Conservation (phyloP, 2,113 vertebrate species). For the Amphilophus citrinellus region DNA sequence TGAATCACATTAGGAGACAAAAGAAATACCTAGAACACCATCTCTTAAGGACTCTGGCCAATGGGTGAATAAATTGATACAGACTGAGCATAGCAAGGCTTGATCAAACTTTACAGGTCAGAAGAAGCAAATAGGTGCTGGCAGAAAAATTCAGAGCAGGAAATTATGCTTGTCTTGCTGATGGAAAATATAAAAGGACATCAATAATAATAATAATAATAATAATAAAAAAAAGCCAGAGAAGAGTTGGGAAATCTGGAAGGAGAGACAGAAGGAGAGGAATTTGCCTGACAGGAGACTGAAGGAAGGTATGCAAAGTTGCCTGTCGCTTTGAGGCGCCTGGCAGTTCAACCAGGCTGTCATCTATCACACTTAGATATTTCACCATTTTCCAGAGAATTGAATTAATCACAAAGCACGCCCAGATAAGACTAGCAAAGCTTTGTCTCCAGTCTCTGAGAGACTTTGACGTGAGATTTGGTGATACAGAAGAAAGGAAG, state of each 20-base stretch:
- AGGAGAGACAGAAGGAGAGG: slow-evolving; percentile 68
- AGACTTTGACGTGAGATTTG: slow-evolving; percentile 24
- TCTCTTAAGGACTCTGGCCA: no score
- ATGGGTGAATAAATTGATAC: background rate
- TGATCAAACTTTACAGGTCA: background rate
- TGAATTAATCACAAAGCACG: background rate
- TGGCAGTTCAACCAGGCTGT: slow-evolving; percentile 58
- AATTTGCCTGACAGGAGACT: slow-evolving; percentile 89
- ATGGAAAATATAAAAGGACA: background rate
- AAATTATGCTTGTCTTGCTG: slow-evolving; percentile 2
- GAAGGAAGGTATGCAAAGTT: slow-evolving; percentile 70
- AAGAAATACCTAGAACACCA: background rate
- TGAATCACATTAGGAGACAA: slow-evolving; percentile 28
- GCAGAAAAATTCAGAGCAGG: background rate
- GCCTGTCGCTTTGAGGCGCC: slow-evolving; percentile 74
- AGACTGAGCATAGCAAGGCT: background rate
- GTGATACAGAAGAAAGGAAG: slow-evolving; percentile 19
- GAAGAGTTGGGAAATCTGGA: slow-evolving; percentile 34
- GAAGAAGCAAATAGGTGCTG: background rate
- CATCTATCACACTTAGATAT: slow-evolving; percentile 60
- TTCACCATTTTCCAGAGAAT: slow-evolving; percentile 26
- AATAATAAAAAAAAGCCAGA: background rate
- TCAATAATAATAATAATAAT: no score
- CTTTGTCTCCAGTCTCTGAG: background rate
- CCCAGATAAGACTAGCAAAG: background rate